Evolutionary conservation across 2,113 vertebrate species (phyloP).

Genomic region (Australoheros scitulus): DNA sequence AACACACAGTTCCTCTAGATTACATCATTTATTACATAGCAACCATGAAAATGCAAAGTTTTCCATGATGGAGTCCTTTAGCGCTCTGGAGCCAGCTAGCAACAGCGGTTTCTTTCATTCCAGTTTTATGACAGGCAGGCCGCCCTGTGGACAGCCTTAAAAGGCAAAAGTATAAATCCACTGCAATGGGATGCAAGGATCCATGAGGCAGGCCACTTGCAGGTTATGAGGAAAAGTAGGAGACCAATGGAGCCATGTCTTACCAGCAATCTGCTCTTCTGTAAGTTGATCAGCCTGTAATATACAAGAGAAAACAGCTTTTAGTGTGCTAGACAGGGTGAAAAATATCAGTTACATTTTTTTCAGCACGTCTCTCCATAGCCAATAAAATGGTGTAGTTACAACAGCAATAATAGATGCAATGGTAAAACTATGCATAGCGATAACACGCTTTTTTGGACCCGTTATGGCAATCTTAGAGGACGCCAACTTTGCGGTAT

Average conservation of each 20-base stretch:
- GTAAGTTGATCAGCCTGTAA: constrained; percentile 97
- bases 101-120: constrained; percentile 74
- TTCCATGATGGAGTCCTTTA: constrained; percentile 62
- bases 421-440: background rate
- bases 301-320: background rate
- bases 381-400: background rate
- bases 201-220: constrained; percentile 59
- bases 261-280: constrained; percentile 99
- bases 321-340: background rate
- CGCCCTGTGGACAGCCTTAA: constrained; percentile 74
- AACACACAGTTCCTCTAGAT: constrained; percentile 43
- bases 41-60: constrained; percentile 65
- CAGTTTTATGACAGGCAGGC: constrained; percentile 60
- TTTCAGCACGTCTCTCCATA: background rate
- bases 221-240: constrained; percentile 30
- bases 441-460: too few species aligned
- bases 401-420: background rate
- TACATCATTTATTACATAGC: constrained; percentile 68
- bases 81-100: constrained; percentile 30
- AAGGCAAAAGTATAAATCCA: constrained; percentile 81
- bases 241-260: constrained; percentile 72
- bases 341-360: background rate
- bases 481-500: background rate
- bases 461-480: background rate
- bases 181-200: constrained; percentile 48